phyloP scores from a whole-genome alignment of 2,888 invertebrate species.

The Epinotia nisella region DNA sequence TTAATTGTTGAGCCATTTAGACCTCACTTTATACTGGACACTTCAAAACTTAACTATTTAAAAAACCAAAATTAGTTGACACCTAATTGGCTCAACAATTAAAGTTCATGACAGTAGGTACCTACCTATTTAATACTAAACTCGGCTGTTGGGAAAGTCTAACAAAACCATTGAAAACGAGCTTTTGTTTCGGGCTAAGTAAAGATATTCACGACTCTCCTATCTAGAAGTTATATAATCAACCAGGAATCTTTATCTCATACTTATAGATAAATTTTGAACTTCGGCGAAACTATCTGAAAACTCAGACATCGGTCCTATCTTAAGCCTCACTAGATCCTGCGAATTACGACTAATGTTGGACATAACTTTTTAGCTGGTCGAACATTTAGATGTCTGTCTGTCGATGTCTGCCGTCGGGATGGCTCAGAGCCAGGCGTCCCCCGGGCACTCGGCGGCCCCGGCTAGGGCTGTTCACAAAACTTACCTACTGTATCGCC shows the following conservation, averaged over 20 bases:
- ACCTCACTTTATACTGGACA: too few species aligned
- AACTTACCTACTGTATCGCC: not conserved
- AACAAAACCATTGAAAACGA: not conserved
- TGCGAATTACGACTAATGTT: constrained; percentile 15
- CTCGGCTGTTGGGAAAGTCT: not conserved
- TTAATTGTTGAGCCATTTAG: too few species aligned
- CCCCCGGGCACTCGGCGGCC: not conserved
- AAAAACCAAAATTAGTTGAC: too few species aligned
- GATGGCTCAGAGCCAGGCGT: constrained; percentile 52
- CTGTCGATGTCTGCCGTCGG: constrained; percentile 45
- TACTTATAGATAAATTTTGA: not conserved
- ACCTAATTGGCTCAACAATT: too few species aligned
- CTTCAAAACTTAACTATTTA: too few species aligned
- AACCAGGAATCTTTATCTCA: not conserved
- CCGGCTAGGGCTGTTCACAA: not conserved
- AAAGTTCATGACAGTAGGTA: too few species aligned
- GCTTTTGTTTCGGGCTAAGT: not conserved
- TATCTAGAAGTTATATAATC: not conserved
- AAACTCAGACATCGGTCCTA: constrained; percentile 1
- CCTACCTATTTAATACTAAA: not conserved
- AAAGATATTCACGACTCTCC: not conserved
- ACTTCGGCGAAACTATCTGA: not conserved
- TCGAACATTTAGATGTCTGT: constrained; percentile 50
- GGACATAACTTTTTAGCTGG: constrained; percentile 23
- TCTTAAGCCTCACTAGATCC: not conserved